phyloP scores from a whole-genome alignment of 92 coral and sea anemone species.

The Epizoanthus stellaris region DNA sequence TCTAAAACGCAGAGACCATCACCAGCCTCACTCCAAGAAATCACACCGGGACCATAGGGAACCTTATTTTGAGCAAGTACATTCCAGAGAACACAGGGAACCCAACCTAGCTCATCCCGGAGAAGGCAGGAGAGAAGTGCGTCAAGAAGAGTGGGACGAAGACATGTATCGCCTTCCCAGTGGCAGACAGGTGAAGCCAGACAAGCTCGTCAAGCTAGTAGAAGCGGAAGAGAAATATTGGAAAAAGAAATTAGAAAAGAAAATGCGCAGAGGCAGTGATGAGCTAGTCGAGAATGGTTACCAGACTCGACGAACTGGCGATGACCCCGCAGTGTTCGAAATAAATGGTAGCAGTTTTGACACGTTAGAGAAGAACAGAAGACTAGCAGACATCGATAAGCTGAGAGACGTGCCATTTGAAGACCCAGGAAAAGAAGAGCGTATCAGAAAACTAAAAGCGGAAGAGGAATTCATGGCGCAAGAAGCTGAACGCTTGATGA shows the following conservation, averaged over 20 bases:
- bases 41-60: constrained; percentile 4
- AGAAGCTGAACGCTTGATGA: constrained; percentile 71
- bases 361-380: constrained; percentile 37
- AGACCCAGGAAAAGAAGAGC: constrained; percentile 54
- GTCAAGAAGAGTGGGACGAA: constrained; percentile 31
- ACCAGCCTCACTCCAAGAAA: background rate
- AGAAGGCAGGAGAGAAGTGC: background rate
- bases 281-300: constrained; percentile 23
- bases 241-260: constrained; percentile 52
- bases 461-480: constrained; percentile 74
- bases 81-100: background rate
- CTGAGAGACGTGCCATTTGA: constrained; percentile 41
- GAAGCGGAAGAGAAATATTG: constrained; percentile 57
- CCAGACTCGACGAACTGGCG: background rate
- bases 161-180: constrained; percentile 38
- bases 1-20: background rate
- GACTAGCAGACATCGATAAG: constrained; percentile 36
- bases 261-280: constrained; percentile 5
- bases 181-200: constrained; percentile 47
- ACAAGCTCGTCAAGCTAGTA: constrained; percentile 46
- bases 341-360: background rate
- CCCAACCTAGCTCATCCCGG: background rate
- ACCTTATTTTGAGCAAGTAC: background rate
- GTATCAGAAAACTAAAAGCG: constrained; percentile 53
- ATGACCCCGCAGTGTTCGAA: background rate